Percentiles rank a stretch among this genome's conserved stretches.
These are phyloP conservation scores for Tenodera sinensis DNA, from an alignment of 2,888 invertebrate genomes.

Conservation along the genomic window DNA sequence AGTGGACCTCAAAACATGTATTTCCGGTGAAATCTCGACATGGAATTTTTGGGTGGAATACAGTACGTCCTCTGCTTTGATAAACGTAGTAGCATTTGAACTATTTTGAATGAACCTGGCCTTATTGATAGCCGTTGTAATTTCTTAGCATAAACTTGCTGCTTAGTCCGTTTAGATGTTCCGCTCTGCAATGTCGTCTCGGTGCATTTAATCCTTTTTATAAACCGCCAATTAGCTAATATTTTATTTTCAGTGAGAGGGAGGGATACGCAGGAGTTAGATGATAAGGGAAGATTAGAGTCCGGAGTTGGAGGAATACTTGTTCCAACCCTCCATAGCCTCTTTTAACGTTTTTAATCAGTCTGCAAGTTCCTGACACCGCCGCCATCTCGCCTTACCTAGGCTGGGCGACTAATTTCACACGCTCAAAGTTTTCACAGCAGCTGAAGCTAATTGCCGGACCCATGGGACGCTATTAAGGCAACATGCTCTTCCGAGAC, in stretches of 20 bases:
- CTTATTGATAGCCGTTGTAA: too few species aligned
- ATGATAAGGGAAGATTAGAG: background rate
- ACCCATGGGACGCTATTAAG: constrained; percentile 41
- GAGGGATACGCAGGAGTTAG: background rate
- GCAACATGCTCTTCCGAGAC: constrained; percentile 33
- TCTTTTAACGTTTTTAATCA: constrained; percentile 30
- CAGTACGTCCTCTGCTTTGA: too few species aligned
- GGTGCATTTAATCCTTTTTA: too few species aligned
- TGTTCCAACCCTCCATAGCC: background rate
- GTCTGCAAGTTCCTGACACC: constrained; percentile 22
- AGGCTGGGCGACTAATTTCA: constrained; percentile 39
- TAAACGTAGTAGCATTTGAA: too few species aligned
- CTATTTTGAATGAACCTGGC: too few species aligned
- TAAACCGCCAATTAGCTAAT: too few species aligned
- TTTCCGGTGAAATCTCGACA: too few species aligned
- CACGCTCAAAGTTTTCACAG: constrained; percentile 44
- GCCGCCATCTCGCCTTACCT: background rate
- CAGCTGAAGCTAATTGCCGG: constrained; percentile 42
- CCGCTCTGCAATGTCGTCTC: too few species aligned
- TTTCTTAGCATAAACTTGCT: too few species aligned
- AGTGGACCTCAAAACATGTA: too few species aligned
- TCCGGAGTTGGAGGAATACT: background rate
- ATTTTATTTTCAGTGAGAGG: background rate
- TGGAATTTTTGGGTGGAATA: too few species aligned
- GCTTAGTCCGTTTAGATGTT: too few species aligned